Evolutionary conservation across 2,888 invertebrate genomes (phyloP), one percentile per base, ranked within the genome.

Genomic region (Vanessa cardui): DNA sequence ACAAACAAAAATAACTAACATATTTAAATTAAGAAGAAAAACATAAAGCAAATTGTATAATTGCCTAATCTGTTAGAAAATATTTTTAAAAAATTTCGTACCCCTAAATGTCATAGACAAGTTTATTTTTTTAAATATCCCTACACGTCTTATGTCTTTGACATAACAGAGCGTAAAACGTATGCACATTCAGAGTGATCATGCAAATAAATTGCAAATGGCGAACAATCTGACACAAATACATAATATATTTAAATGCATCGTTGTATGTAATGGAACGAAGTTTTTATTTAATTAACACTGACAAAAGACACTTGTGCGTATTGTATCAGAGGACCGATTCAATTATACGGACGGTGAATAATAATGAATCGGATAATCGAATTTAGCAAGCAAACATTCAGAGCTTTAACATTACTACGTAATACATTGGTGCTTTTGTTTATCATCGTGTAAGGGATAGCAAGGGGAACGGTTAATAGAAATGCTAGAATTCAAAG

Each of bases 271-370:
- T 21, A 68, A 44, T 58, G 52, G 50, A 61, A 61, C 44, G 26
- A 65, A 49, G 54, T 61, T 68, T 64, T 68, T 64, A 61, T 64
- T 58, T 44, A 65, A 68, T 68, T 65, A 68, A 61, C 65, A 61
- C 50, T 61, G 60, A 65, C 56, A 64, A 68, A 65, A 62, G 56
- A 68, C 68, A 68, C 61, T 68, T 60, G 61, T 65, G 65, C 50
- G 56, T 56, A 56, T 56, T 56, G 39, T 31, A 56, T 56, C 58
- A 68, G 16, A 60, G 64, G 74, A 73, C 64, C 74, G 80, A 84
- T 81, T 81, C 81, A 83, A 87, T 87, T 87, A 83, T 80, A 83
- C 84, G 84, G 82, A 62, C 76, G 72, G 71, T 69, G 74, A 74
- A 74, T 72, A 70, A 69, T 47, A 66, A 68, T 64, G 56, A 66